These are phyloP conservation scores for Falco novaeseelandiae DNA, from an alignment of 2,797 vertebrate species.

Conservation along the genomic window DNA sequence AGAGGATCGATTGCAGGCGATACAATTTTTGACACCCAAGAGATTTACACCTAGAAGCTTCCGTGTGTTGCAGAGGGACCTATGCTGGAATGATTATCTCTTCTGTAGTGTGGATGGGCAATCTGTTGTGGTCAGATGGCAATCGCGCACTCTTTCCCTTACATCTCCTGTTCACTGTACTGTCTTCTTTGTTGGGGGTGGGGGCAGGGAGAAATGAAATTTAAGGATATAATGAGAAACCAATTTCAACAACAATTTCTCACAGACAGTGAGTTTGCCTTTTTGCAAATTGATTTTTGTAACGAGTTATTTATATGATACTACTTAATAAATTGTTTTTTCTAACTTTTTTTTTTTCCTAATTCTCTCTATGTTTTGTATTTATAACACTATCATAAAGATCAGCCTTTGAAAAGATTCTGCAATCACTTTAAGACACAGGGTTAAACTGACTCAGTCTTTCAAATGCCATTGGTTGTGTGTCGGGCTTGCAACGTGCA, in stretches of 20 bases:
- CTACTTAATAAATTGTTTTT: slow-evolving; percentile 89
- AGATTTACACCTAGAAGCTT: slow-evolving; percentile 17
- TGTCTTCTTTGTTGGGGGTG: slow-evolving; percentile 75
- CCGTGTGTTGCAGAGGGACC: slow-evolving; percentile 37
- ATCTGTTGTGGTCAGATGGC: slow-evolving; percentile 60
- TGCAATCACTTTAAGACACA: background rate
- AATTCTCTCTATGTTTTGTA: slow-evolving; percentile 56
- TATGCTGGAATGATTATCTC: slow-evolving; percentile 40
- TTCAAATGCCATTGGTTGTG: background rate
- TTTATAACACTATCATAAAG: background rate
- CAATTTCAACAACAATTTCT: slow-evolving; percentile 78
- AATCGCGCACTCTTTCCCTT: slow-evolving; percentile 48
- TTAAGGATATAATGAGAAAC: slow-evolving; percentile 74
- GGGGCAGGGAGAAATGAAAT: slow-evolving; percentile 19
- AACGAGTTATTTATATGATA: slow-evolving; percentile 97
- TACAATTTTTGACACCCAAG: background rate
- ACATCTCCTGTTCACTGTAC: slow-evolving; percentile 75
- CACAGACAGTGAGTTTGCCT: slow-evolving; percentile 84
- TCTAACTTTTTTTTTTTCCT: slow-evolving; percentile 67
- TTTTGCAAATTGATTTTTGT: slow-evolving; percentile 98
- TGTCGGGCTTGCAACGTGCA: background rate
- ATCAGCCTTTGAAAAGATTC: background rate
- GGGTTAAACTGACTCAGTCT: background rate
- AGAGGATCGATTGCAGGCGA: background rate
- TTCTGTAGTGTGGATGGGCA: slow-evolving; percentile 73